phyloP scores from a whole-genome alignment of 1,140 invertebrate species.

The Periplaneta americana region DNA sequence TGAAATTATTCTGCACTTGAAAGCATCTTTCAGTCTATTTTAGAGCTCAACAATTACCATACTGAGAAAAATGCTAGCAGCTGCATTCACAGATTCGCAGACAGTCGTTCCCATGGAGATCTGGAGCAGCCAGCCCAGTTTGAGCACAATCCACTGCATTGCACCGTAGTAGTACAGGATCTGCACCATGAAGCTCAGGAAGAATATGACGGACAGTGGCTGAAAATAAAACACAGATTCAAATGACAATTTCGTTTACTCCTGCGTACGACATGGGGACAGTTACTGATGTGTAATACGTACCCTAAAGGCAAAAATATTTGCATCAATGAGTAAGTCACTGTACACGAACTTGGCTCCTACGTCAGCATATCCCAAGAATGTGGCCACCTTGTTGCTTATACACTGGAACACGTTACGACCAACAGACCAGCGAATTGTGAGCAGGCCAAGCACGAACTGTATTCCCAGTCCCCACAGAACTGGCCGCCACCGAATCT shows the following conservation, averaged over 20 bases:
- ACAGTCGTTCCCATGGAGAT: constrained; percentile 76
- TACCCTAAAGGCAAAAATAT: constrained; percentile 78
- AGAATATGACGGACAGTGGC: constrained; percentile 83
- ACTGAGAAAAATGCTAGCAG: constrained; percentile 86
- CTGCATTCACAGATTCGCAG: constrained; percentile 86
- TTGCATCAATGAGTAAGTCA: constrained; percentile 50
- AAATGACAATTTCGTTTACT: too few relatives aligned
- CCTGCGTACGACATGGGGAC: too few relatives aligned
- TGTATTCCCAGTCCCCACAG: constrained; percentile 77
- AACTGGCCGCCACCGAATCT: constrained; percentile 74
- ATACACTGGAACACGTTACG: constrained; percentile 72
- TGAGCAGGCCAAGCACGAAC: constrained; percentile 79
- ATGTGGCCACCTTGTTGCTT: constrained; percentile 70
- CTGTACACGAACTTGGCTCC: constrained; percentile 87
- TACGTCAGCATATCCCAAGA: constrained; percentile 68
- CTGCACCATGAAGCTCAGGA: constrained; percentile 83
- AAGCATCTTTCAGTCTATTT: too few relatives aligned
- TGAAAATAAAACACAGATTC: constrained; percentile 34
- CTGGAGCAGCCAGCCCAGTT: constrained; percentile 72
- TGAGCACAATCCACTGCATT: constrained; percentile 83
- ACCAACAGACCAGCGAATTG: constrained; percentile 78
- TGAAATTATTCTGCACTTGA: too few relatives aligned
- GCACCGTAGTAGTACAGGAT: constrained; percentile 82
- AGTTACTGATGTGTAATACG: constrained; percentile 26
- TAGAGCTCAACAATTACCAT: constrained; percentile 64